Percentiles rank a stretch among this genome's conserved stretches.
Conservation (phyloP, 2,797 vertebrate species). For the Rallus crepitans region DNA sequence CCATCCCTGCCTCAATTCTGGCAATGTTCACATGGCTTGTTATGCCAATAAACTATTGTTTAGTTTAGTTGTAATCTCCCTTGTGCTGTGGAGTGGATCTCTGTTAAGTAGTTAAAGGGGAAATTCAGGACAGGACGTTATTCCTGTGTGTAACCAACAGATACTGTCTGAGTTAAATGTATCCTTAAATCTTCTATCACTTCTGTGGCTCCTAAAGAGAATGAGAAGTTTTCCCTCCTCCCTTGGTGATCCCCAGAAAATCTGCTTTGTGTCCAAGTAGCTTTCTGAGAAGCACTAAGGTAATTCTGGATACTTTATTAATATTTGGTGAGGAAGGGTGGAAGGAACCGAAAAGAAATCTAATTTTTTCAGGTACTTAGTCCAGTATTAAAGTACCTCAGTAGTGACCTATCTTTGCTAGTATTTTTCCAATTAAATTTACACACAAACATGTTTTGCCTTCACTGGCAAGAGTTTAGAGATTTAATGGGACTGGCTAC, state of each 20-base stretch:
- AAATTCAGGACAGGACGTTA: neutral
- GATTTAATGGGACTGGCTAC: neutral
- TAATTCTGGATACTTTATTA: neutral
- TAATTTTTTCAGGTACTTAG: neutral
- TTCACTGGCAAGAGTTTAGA: neutral
- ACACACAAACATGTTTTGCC: neutral
- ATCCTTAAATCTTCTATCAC: neutral
- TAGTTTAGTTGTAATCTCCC: neutral
- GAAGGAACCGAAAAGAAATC: neutral
- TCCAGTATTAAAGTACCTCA: neutral
- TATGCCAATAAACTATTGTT: neutral
- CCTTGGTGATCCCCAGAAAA: neutral
- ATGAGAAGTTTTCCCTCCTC: neutral
- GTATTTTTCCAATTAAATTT: neutral
- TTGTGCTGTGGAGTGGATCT: neutral
- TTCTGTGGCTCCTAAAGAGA: neutral
- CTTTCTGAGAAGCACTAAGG: neutral
- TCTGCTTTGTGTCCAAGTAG: neutral
- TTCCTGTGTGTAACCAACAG: neutral
- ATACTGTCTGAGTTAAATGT: neutral
- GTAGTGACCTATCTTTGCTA: neutral
- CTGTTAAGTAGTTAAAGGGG: neutral
- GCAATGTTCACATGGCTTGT: neutral
- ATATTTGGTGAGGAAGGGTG: neutral
- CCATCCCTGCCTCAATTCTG: neutral